These are phyloP conservation scores for Esperia sulphurella DNA, from an alignment of 2,888 invertebrate species.

Conservation along the genomic window DNA sequence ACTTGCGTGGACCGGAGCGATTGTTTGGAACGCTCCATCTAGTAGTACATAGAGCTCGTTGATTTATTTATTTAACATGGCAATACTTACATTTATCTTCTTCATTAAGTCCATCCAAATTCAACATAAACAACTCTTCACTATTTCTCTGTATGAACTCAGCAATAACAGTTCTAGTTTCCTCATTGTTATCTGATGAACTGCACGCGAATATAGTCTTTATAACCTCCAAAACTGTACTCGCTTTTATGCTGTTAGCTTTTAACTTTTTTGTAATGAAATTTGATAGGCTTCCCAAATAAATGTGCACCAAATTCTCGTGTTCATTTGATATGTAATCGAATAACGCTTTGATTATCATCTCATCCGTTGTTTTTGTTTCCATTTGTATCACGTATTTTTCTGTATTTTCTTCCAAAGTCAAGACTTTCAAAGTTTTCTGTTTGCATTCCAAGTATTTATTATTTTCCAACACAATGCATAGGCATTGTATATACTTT, in stretches of 20 bases:
- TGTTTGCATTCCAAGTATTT: conserved; percentile 51
- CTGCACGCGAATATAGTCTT: conserved; percentile 41
- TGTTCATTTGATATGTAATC: conserved; percentile 40
- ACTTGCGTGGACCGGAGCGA: no score
- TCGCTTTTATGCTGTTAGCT: conserved; percentile 10
- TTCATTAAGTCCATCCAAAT: conserved; percentile 19
- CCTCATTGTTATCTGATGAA: conserved; percentile 43
- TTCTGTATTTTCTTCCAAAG: conserved; percentile 41
- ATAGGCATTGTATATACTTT: conserved; percentile 31
- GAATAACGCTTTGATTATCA: conserved; percentile 34
- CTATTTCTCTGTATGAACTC: conserved; percentile 42
- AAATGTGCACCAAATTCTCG: conserved; percentile 52
- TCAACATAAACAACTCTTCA: conserved; percentile 20
- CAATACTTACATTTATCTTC: conserved; percentile 43
- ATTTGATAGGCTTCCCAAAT: conserved; percentile 43
- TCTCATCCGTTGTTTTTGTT: conserved; percentile 23
- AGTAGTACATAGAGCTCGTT: no score
- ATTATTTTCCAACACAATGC: conserved; percentile 28
- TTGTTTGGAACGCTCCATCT: no score
- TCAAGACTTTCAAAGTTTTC: conserved; percentile 48
- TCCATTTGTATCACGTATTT: conserved; percentile 30
- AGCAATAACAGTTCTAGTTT: conserved; percentile 37
- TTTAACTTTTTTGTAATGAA: conserved; percentile 32
- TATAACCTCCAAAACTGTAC: conserved; percentile 32
- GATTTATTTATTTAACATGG: no score